These are phyloP conservation scores for Oxytorus armatus DNA, from an alignment of 2,888 invertebrate genomes.

Conservation along the genomic window DNA sequence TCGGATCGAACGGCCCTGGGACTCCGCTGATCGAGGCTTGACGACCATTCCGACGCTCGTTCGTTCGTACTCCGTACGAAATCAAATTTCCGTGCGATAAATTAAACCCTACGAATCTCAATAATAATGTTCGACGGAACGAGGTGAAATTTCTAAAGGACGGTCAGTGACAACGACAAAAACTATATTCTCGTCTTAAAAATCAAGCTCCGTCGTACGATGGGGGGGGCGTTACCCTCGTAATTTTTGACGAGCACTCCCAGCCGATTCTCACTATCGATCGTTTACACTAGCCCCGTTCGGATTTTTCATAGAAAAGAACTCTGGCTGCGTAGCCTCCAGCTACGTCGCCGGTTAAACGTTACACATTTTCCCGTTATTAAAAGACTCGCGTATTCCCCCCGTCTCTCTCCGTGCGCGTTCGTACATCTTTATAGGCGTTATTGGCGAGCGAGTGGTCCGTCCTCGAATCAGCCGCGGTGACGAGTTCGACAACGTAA, in stretches of 20 bases:
- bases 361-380: constrained; percentile 71
- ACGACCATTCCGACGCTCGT: too few species aligned
- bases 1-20: constrained; percentile 69
- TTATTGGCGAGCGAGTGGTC: constrained; percentile 28
- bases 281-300: constrained; percentile 77
- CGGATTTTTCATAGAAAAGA: constrained; percentile 71
- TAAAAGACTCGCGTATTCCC: constrained; percentile 65
- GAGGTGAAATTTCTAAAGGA: too few species aligned
- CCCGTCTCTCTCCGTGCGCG: not conserved
- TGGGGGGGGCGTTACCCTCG: not conserved
- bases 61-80: too few species aligned
- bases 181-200: not conserved
- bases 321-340: not conserved
- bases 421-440: not conserved
- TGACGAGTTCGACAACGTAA: constrained; percentile 24
- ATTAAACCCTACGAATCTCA: not conserved
- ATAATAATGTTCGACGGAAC: too few species aligned
- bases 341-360: constrained; percentile 54
- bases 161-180: not conserved
- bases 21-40: too few species aligned
- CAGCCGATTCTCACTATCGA: constrained; percentile 71
- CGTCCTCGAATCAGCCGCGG: constrained; percentile 43
- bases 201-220: not conserved
- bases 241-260: not conserved
- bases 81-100: too few species aligned